Percentiles rank a stretch among this genome's conserved stretches.
Evolutionary conservation across 1,140 invertebrate species (phyloP).

Genomic region (Pseudomyrmex gracilis): DNA sequence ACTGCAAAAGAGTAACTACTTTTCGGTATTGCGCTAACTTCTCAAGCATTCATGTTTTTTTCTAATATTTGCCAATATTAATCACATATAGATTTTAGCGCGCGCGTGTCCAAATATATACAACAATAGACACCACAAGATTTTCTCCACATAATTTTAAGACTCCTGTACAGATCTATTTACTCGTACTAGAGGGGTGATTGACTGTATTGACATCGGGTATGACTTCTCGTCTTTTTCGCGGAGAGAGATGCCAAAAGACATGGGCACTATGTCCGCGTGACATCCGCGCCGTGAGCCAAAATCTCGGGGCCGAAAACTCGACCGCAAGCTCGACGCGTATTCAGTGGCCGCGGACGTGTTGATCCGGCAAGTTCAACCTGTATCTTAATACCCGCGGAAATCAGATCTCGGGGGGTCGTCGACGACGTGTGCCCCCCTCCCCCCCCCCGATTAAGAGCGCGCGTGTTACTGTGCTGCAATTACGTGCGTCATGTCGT

Average conservation of each 20-base stretch:
- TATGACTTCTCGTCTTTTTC: slow-evolving; percentile 42
- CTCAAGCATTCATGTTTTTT: not conserved
- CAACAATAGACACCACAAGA: not conserved
- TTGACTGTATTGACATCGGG: slow-evolving; percentile 54
- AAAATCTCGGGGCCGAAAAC: slow-evolving; percentile 59
- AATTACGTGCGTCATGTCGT: slow-evolving; percentile 81
- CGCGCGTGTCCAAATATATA: no score
- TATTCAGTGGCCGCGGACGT: slow-evolving; percentile 68
- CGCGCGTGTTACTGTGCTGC: slow-evolving; percentile 36
- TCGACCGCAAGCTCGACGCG: slow-evolving; percentile 37
- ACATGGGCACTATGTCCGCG: slow-evolving; percentile 27
- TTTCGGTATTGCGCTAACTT: not conserved
- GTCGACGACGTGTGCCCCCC: slow-evolving; percentile 46
- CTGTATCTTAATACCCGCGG: slow-evolving; percentile 14
- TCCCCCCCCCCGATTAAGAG: slow-evolving; percentile 29
- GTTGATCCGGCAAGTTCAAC: slow-evolving; percentile 58
- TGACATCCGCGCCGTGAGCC: slow-evolving; percentile 70
- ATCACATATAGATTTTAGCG: not conserved
- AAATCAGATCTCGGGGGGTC: slow-evolving; percentile 2
- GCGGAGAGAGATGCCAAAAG: slow-evolving; percentile 52
- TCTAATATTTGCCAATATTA: not conserved
- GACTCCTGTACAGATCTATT: not conserved
- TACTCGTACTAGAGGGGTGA: not conserved
- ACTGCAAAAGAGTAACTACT: not conserved
- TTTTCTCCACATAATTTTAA: not conserved